Evolutionary conservation across 2,113 vertebrate genomes (phyloP).

Genomic region (Hippocampus guttulatus): DNA sequence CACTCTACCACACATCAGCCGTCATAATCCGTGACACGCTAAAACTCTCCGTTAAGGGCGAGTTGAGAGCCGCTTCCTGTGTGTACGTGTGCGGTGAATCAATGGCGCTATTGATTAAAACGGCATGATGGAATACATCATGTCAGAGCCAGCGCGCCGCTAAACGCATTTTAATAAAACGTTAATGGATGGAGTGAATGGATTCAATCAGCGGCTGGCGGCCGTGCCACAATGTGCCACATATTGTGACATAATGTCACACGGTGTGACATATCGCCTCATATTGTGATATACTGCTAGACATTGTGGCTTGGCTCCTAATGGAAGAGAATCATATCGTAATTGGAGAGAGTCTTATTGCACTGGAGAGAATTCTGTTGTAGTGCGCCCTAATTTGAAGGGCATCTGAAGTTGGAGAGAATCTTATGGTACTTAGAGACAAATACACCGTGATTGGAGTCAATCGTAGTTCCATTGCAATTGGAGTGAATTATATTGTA

Average conservation of each 20-base stretch:
- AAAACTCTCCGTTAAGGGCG: neutral
- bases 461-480: no score
- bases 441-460: no score
- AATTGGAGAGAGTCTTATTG: neutral
- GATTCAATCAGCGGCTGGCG: slow-evolving; percentile 1
- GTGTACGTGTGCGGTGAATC: neutral
- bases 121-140: slow-evolving; percentile 5
- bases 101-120: slow-evolving; percentile 1
- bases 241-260: neutral
- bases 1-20: neutral
- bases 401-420: neutral
- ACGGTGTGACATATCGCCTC: neutral
- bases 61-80: neutral
- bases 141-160: neutral
- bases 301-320: neutral
- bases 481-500: no score
- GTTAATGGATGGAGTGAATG: slow-evolving; percentile 1
- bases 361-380: neutral
- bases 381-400: neutral
- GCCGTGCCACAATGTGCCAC: neutral
- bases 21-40: neutral
- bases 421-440: neutral
- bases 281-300: neutral
- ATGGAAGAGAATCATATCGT: neutral
- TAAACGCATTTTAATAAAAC: slow-evolving; percentile 8